These are phyloP conservation scores for Furcula furcula DNA, from an alignment of 2,888 invertebrate genomes.

Conservation along the genomic window DNA sequence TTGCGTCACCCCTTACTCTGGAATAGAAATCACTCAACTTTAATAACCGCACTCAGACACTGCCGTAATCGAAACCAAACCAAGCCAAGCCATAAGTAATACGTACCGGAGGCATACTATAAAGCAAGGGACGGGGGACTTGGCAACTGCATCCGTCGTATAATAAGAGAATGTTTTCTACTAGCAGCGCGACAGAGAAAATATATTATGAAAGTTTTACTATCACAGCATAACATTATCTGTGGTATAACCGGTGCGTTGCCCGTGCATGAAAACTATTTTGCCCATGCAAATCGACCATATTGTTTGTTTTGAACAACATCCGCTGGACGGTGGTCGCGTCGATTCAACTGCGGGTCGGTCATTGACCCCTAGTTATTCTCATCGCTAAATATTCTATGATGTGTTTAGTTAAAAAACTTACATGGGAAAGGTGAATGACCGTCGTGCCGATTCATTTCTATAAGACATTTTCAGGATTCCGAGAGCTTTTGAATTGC, in stretches of 20 bases:
- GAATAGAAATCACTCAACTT: too few relatives aligned
- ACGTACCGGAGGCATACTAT: conserved; percentile 28
- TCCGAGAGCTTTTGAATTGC: conserved; percentile 1
- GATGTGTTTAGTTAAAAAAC: conserved; percentile 10
- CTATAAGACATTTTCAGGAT: not conserved
- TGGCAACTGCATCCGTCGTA: conserved; percentile 36
- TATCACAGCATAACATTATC: conserved; percentile 37
- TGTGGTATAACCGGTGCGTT: conserved; percentile 23
- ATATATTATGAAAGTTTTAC: conserved; percentile 61
- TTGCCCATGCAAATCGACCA: conserved; percentile 39
- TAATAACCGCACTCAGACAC: not conserved
- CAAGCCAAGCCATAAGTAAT: conserved; percentile 24
- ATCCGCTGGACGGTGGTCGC: conserved; percentile 34
- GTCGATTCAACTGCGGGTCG: conserved; percentile 27
- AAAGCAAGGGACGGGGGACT: conserved; percentile 34
- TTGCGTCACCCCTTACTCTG: too few relatives aligned
- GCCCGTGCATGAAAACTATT: conserved; percentile 26
- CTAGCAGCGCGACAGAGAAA: conserved; percentile 49
- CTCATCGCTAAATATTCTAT: conserved; percentile 11
- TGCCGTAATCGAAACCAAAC: conserved; percentile 34
- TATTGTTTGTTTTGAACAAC: conserved; percentile 45
- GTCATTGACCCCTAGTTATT: conserved; percentile 23
- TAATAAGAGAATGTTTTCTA: too few relatives aligned
- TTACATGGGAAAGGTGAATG: not conserved
- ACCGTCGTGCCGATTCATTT: not conserved